Evolutionary conservation across 2,797 vertebrate species (phyloP), one percentile per base, ranked within the genome.

Genomic region (Acrocephalus scirpaceus): DNA sequence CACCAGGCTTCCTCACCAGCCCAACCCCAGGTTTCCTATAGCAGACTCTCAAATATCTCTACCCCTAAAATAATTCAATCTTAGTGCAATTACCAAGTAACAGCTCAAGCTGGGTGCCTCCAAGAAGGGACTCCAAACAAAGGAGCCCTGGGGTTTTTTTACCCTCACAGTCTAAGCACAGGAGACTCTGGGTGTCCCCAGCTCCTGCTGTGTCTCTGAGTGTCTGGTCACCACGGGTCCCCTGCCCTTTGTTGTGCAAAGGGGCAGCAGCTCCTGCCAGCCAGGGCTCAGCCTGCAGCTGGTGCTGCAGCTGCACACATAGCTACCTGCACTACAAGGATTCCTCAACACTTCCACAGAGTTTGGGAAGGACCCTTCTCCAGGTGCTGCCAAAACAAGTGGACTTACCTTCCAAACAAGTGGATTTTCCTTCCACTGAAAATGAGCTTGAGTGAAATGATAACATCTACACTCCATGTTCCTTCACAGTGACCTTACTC

Each of bases 171-270:
- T 32, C 8, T 8, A 48, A 57, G 32, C 26, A 3, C 27, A 57
- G 18, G 13, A 36, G 40, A 19, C 3, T 38, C 16, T 29, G 60
- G 5, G 11, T 2, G 7, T 29, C 6, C 7, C 21, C 1, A 0
- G 36, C 19, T 50, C 26, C 50, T 32, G 36, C 32, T 10, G 5
- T 22, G 5, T 13, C 65, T 11, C 53, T 15, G 36, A 5, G 26
- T 25, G 60, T 17, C 8, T 2, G 0, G 6, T 27, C 72, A 22
- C 27, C 57, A 19, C 30, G 32, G 26, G 17, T 40, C 13, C 21
- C 23, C 0, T 1, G 4, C 5, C 27, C 19, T 16, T 53, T 11
- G 4, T 7, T 11, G 23, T 16, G 22, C 18, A 9, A 7, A 48
- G 25, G 14, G 36, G 13, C 11, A 19, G 48, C n/a, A 71, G 34